A percentile compares a stretch with the other conserved stretches of the same genome.
Conservation (phyloP, 2,797 vertebrate species). For the Erpetoichthys calabaricus region DNA sequence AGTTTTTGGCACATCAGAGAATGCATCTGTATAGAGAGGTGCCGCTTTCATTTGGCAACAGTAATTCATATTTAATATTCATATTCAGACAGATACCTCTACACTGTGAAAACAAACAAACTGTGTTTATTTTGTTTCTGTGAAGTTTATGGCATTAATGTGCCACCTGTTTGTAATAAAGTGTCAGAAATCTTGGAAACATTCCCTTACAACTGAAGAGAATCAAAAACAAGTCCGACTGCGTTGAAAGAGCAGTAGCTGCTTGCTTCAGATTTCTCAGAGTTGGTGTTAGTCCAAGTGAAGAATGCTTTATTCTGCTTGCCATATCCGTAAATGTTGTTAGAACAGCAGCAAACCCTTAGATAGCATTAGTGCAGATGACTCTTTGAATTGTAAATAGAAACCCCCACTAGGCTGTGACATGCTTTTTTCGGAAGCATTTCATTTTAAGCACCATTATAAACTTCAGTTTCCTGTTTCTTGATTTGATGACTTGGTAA, state of each 20-base stretch:
- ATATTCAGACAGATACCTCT: background rate
- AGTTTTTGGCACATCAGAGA: background rate
- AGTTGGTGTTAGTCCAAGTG: too few relatives aligned
- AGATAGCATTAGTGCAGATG: constrained; percentile 46
- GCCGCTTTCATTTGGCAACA: background rate
- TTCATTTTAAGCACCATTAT: constrained; percentile 59
- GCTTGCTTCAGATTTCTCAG: too few relatives aligned
- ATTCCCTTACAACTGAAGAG: constrained; percentile 41
- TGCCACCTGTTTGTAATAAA: constrained; percentile 30
- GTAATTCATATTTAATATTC: background rate
- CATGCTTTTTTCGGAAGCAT: constrained; percentile 49
- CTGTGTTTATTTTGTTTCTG: background rate
- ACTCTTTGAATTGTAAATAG: constrained; percentile 69
- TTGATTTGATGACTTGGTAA: too few relatives aligned
- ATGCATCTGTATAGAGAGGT: background rate
- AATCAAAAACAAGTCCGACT: constrained; percentile 17
- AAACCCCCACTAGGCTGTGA: constrained; percentile 52
- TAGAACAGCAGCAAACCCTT: constrained; percentile 34
- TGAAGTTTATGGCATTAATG: constrained; percentile 29
- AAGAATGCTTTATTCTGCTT: too few relatives aligned
- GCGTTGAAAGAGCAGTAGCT: too few relatives aligned
- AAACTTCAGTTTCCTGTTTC: constrained; percentile 31
- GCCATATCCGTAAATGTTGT: constrained; percentile 17
- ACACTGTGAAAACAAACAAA: constrained; percentile 1
- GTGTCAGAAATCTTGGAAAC: constrained; percentile 45